These are phyloP conservation scores for Myotis vivesi DNA, from an alignment of 2,797 vertebrate genomes.

Conservation along the genomic window DNA sequence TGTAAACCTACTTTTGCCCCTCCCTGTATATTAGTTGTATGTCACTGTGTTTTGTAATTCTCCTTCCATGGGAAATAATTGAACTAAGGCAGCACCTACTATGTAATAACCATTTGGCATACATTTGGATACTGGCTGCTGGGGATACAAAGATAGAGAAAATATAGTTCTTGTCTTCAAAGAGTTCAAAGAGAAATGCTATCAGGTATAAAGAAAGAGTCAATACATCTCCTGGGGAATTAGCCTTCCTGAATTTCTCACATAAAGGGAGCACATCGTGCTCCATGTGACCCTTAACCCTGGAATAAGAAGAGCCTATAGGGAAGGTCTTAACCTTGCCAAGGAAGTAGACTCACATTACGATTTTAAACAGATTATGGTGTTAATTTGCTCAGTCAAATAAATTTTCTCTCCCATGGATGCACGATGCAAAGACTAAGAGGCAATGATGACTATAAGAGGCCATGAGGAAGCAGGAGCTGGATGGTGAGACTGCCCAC, in stretches of 20 bases:
- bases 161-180: not conserved
- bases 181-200: not conserved
- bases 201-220: not conserved
- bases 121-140: not conserved
- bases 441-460: fast-evolving
- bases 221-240: not conserved
- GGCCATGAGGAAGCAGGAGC: fast-evolving
- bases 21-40: not conserved
- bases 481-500: fast-evolving
- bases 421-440: not conserved
- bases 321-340: not conserved
- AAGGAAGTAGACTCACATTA: not conserved
- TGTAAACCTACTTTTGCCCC: not conserved
- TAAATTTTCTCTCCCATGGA: not conserved
- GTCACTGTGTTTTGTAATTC: not conserved
- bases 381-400: not conserved
- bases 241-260: not conserved
- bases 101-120: not conserved
- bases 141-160: not conserved
- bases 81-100: not conserved
- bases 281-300: not conserved
- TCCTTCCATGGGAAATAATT: not conserved
- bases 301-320: not conserved
- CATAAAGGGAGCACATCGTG: not conserved
- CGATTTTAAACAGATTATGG: not conserved